Conservation (phyloP, 2,113 vertebrate species). For the Ramphastos sulfuratus region DNA sequence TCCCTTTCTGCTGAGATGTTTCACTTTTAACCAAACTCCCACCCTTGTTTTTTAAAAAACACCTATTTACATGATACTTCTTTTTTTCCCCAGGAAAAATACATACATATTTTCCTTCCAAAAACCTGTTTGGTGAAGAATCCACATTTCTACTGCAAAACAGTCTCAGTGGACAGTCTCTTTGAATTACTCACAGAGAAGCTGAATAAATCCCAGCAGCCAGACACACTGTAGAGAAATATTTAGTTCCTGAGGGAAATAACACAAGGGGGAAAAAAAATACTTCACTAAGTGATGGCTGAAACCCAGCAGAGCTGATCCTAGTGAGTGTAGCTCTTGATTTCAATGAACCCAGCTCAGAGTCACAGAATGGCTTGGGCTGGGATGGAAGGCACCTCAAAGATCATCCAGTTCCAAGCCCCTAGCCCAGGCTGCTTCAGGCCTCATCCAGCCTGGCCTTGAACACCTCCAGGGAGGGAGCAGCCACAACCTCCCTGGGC, state of each 20-base stretch:
- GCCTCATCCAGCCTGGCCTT: no score
- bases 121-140: background rate
- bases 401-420: no score
- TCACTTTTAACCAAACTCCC: background rate
- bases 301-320: background rate
- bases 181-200: background rate
- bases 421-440: no score
- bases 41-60: background rate
- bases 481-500: no score
- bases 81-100: background rate
- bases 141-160: background rate
- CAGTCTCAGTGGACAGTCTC: background rate
- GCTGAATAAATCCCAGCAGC: background rate
- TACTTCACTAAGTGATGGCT: background rate
- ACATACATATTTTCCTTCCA: background rate
- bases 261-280: background rate
- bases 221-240: background rate
- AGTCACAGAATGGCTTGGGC: no score
- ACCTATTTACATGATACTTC: background rate
- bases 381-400: no score
- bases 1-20: background rate
- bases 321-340: background rate
- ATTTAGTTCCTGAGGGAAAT: background rate
- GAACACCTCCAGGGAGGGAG: no score
- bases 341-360: background rate